Evolutionary conservation across 2,888 invertebrate species (phyloP).

Genomic region (Melanostoma scalare): DNA sequence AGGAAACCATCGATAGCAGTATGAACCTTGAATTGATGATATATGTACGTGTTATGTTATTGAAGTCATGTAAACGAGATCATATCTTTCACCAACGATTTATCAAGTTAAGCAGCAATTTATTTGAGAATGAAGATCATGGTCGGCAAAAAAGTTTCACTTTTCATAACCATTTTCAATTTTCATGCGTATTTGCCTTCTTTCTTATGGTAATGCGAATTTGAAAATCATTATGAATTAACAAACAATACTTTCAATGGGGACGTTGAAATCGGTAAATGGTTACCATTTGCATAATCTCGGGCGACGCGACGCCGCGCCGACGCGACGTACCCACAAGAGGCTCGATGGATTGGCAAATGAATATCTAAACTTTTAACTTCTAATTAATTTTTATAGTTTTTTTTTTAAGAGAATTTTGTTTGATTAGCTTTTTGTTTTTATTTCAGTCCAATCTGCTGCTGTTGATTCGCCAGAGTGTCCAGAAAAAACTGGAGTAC

Average conservation of each 20-base stretch:
- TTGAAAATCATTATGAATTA: slow-evolving; percentile 38
- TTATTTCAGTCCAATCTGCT: slow-evolving; percentile 84
- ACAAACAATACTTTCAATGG: slow-evolving; percentile 15
- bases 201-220: background rate
- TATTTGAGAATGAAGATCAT: slow-evolving; percentile 49
- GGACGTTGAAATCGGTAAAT: background rate
- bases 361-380: slow-evolving; percentile 35
- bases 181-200: slow-evolving; percentile 34
- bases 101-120: slow-evolving; percentile 27
- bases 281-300: slow-evolving; percentile 35
- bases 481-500: slow-evolving; percentile 91
- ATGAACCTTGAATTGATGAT: slow-evolving; percentile 47
- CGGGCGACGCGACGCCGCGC: slow-evolving; percentile 24
- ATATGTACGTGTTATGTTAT: background rate
- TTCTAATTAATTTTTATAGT: slow-evolving; percentile 24
- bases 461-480: slow-evolving; percentile 88
- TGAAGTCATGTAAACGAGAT: slow-evolving; percentile 5
- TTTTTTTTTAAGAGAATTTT: slow-evolving; percentile 9
- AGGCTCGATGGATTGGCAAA: slow-evolving; percentile 19
- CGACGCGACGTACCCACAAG: background rate
- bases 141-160: slow-evolving; percentile 57
- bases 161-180: slow-evolving; percentile 47
- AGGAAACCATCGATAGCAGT: background rate
- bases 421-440: slow-evolving; percentile 44
- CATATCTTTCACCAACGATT: slow-evolving; percentile 4